Percentiles rank a stretch among this genome's conserved stretches.
phyloP scores from a whole-genome alignment of 2,113 vertebrate species.

The Paraplagusia blochii region DNA sequence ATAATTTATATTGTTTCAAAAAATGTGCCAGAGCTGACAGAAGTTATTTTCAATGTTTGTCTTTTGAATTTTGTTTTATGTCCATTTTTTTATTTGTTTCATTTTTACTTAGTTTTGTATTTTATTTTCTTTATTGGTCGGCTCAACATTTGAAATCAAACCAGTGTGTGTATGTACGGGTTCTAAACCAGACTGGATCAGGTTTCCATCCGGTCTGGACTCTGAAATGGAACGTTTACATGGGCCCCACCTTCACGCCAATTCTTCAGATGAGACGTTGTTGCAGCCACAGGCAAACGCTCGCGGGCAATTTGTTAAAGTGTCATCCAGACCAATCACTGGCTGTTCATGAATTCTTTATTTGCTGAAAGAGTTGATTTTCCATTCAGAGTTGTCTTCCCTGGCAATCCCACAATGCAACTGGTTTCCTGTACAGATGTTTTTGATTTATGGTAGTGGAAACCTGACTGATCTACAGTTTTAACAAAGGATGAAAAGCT shows the following conservation, averaged over 20 bases:
- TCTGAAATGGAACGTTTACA: too few relatives aligned
- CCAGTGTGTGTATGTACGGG: too few relatives aligned
- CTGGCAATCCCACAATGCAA: constrained; percentile 61
- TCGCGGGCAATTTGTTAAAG: constrained; percentile 11
- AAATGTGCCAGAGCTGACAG: constrained; percentile 25
- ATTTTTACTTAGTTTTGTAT: constrained; percentile 42
- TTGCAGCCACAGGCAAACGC: too few relatives aligned
- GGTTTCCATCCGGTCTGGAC: too few relatives aligned
- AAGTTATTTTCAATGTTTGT: constrained; percentile 48
- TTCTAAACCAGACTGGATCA: too few relatives aligned
- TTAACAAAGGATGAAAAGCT: constrained; percentile 35
- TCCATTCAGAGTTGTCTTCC: constrained; percentile 52
- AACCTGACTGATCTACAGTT: constrained; percentile 15
- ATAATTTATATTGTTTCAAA: constrained; percentile 27
- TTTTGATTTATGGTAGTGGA: constrained; percentile 16
- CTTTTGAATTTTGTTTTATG: constrained; percentile 11
- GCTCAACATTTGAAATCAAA: constrained; percentile 31
- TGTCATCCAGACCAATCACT: constrained; percentile 24
- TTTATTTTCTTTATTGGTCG: constrained; percentile 34
- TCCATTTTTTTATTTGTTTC: constrained; percentile 23
- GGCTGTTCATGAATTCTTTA: constrained; percentile 38
- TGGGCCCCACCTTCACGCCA: too few relatives aligned
- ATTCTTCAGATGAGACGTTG: too few relatives aligned
- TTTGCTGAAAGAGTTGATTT: constrained; percentile 27
- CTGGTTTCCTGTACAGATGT: constrained; percentile 43